Evolutionary conservation across 2,888 invertebrate genomes (phyloP).

Genomic region (Cosmia pyralina): DNA sequence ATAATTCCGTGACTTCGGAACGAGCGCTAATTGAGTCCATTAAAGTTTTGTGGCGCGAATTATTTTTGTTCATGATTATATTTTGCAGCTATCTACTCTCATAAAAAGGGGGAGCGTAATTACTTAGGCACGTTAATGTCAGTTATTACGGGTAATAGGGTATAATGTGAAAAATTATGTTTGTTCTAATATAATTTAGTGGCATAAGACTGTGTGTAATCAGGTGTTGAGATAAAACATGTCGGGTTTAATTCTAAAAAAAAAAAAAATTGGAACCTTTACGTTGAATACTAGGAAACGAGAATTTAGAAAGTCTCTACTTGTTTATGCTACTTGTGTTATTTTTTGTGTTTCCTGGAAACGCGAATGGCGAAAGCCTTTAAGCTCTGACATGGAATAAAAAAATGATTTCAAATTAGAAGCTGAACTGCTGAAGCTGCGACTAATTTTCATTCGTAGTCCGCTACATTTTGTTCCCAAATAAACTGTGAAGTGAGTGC

Average conservation of each 20-base stretch:
- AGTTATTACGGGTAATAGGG: slow-evolving; percentile 63
- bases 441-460: slow-evolving; percentile 22
- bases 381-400: slow-evolving; percentile 23
- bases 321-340: slow-evolving; percentile 43
- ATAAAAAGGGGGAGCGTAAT: slow-evolving; percentile 66
- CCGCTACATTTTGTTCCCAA: slow-evolving; percentile 24
- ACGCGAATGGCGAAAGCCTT: slow-evolving; percentile 31
- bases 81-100: slow-evolving; percentile 66
- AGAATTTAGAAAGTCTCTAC: slow-evolving; percentile 20
- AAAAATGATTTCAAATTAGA: slow-evolving; percentile 8
- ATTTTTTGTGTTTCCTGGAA: slow-evolving; percentile 17
- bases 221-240: slow-evolving; percentile 28
- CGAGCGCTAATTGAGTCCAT: slow-evolving; percentile 76
- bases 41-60: slow-evolving; percentile 72
- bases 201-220: slow-evolving; percentile 62
- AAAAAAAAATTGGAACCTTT: slow-evolving; percentile 17
- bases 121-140: slow-evolving; percentile 65
- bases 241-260: not conserved
- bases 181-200: slow-evolving; percentile 63
- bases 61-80: slow-evolving; percentile 71
- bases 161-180: slow-evolving; percentile 66
- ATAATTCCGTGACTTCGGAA: slow-evolving; percentile 72
- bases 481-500: slow-evolving; percentile 27
- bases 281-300: slow-evolving; percentile 1
- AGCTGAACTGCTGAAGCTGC: too few species aligned